Evolutionary conservation across 2,797 vertebrate species (phyloP).

Genomic region (Chloroceryle inda): DNA sequence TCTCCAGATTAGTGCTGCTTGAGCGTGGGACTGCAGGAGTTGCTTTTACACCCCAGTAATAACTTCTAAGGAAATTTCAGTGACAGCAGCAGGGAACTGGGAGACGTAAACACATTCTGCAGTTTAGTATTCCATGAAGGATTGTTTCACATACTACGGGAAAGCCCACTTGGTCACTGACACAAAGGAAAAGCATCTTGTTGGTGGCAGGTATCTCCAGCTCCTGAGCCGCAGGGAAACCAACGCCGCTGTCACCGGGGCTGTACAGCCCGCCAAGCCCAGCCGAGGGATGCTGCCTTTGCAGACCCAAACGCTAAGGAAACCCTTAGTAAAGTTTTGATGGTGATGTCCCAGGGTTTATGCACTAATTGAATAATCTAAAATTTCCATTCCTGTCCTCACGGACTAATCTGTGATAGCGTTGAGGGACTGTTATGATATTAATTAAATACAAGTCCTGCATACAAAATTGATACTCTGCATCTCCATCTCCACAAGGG

Average conservation of each 20-base stretch:
- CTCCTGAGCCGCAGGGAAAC: background rate
- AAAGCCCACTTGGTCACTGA: background rate
- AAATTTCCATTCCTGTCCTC: constrained; percentile 73
- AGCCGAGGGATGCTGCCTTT: background rate
- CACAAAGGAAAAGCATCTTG: background rate
- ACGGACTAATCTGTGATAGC: constrained; percentile 67
- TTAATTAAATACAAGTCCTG: constrained; percentile 77
- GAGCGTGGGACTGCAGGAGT: background rate
- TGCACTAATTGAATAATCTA: constrained; percentile 65
- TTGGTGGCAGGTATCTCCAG: background rate
- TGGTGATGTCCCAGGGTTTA: constrained; percentile 46
- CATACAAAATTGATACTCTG: constrained; percentile 65
- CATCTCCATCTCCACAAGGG: constrained; percentile 56
- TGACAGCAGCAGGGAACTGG: background rate
- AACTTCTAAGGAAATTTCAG: background rate
- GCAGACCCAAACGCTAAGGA: background rate
- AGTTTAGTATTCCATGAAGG: background rate
- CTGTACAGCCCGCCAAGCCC: background rate
- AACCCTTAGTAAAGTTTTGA: background rate
- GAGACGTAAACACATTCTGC: background rate
- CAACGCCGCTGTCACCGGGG: background rate
- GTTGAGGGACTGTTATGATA: constrained; percentile 69
- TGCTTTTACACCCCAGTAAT: background rate
- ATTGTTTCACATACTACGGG: background rate
- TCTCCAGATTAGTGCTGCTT: background rate